These are phyloP conservation scores for Indri indri DNA, from an alignment of 2,113 vertebrate species.

Conservation along the genomic window DNA sequence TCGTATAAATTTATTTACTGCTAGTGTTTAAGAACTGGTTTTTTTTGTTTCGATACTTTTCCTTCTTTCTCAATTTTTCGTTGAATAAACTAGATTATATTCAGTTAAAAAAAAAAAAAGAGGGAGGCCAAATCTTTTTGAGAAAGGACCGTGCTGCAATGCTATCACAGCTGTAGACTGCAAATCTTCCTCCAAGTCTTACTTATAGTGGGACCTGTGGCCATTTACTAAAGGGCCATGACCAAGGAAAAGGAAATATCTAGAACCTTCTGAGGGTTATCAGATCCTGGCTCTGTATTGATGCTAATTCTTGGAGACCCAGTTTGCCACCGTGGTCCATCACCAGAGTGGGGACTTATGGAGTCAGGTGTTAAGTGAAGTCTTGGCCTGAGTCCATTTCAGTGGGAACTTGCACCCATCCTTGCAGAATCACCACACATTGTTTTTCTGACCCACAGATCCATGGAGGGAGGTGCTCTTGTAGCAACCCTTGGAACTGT, in stretches of 20 bases:
- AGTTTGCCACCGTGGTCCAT: neutral
- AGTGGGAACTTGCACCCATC: neutral
- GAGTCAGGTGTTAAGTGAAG: neutral
- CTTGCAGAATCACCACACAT: neutral
- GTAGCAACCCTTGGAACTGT: neutral
- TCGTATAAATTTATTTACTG: constrained; percentile 99
- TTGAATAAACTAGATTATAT: constrained; percentile 98
- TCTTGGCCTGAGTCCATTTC: neutral
- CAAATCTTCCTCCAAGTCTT: constrained; percentile 14
- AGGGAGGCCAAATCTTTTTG: neutral
- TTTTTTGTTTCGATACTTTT: constrained; percentile 87
- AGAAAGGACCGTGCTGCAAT: neutral
- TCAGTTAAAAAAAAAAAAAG: constrained; percentile 86
- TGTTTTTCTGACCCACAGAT: constrained; percentile 36
- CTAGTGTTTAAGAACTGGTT: constrained; percentile 97
- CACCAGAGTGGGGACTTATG: neutral
- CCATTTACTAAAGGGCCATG: neutral
- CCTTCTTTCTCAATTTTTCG: constrained; percentile 82
- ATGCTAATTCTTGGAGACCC: constrained; percentile 15
- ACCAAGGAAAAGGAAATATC: constrained; percentile 5
- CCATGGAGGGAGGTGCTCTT: neutral
- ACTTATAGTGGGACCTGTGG: neutral
- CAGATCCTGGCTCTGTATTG: constrained; percentile 13
- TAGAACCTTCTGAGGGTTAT: neutral
- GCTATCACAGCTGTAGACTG: neutral